phyloP scores from a whole-genome alignment of 2,797 vertebrate genomes.

The Graptemys geographica region DNA sequence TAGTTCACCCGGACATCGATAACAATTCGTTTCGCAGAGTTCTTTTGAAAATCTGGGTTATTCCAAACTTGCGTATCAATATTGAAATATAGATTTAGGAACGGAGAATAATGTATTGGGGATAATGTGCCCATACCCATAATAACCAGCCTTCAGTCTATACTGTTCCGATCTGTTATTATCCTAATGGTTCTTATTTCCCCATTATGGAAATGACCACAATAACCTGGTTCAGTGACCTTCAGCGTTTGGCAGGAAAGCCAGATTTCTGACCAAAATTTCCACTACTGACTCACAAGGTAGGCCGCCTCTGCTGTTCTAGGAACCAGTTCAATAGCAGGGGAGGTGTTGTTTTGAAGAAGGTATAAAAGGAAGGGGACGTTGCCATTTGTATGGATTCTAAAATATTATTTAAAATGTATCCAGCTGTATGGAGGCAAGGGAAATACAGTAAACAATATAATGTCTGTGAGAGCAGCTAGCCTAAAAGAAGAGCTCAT shows the following conservation, averaged over 20 bases:
- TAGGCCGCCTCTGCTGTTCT: constrained; percentile 80
- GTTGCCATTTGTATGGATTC: constrained; percentile 82
- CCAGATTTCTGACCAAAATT: constrained; percentile 75
- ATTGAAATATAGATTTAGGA: neutral
- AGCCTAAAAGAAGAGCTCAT: neutral
- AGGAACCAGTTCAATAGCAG: constrained; percentile 76
- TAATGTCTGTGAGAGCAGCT: neutral
- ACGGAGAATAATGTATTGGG: neutral
- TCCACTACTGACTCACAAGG: constrained; percentile 77
- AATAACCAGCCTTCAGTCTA: constrained; percentile 64
- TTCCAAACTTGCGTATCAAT: neutral
- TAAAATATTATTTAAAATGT: constrained; percentile 38
- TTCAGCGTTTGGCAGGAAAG: constrained; percentile 65
- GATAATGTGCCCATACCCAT: neutral
- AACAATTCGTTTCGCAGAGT: neutral
- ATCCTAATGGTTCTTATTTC: constrained; percentile 65
- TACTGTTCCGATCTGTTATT: constrained; percentile 60
- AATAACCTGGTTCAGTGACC: constrained; percentile 62
- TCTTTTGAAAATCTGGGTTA: neutral
- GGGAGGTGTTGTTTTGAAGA: constrained; percentile 1
- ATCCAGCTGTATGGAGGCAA: neutral
- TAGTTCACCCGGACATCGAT: neutral
- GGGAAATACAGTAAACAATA: neutral
- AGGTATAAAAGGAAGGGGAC: constrained; percentile 82
- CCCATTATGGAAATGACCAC: constrained; percentile 61